Percentiles rank a stretch among this genome's conserved stretches.
phyloP scores from a whole-genome alignment of 2,797 vertebrate species.

The Ibycter americanus region DNA sequence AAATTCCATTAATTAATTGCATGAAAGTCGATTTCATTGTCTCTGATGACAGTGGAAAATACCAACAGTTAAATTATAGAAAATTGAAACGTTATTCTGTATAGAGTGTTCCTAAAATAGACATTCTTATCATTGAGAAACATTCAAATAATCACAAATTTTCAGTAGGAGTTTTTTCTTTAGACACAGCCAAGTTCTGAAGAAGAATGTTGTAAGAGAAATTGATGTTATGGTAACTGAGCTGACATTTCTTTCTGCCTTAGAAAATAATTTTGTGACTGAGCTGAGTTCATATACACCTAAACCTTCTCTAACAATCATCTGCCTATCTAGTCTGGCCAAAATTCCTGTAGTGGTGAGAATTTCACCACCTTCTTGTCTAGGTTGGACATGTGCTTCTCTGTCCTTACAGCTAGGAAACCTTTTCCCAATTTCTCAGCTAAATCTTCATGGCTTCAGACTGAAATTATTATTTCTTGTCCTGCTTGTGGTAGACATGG shows the following conservation, averaged over 20 bases:
- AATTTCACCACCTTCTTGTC: neutral
- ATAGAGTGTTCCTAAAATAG: neutral
- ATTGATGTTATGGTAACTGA: neutral
- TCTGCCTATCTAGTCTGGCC: neutral
- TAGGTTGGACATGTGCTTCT: neutral
- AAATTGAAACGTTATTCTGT: neutral
- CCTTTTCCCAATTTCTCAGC: neutral
- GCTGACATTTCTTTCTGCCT: neutral
- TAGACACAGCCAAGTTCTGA: neutral
- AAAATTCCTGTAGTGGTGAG: neutral
- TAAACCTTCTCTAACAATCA: neutral
- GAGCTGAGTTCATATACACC: neutral
- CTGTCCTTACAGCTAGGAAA: neutral
- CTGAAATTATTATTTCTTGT: neutral
- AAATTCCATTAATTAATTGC: neutral
- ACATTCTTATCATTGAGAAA: neutral
- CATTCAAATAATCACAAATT: neutral
- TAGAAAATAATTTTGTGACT: neutral
- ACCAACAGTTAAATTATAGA: neutral
- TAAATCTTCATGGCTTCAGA: neutral
- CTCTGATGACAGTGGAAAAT: neutral
- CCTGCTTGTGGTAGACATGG: neutral
- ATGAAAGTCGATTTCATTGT: neutral
- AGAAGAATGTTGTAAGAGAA: neutral
- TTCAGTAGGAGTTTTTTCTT: neutral